Base-by-base conservation (phyloP, 92 coral and sea anemone genomes). In the Muricea muricata region DNA sequence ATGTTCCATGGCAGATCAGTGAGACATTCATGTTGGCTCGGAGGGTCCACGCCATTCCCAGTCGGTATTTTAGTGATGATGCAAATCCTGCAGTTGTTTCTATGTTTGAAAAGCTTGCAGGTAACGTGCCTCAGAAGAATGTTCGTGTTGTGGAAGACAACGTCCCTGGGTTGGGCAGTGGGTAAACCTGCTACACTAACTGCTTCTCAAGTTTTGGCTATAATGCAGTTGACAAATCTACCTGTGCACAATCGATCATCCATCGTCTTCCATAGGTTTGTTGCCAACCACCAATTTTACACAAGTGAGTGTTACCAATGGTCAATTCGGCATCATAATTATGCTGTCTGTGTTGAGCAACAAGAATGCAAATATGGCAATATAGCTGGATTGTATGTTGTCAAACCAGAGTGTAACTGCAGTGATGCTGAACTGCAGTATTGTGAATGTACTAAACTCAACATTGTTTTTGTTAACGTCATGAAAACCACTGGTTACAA, bases 371-470 rank as follows among this genome's bases (percentile, higher is more conserved):
- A 39, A 21, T 72, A 72, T 72, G 78, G 78, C 15, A 42, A 55
- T 37, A 33, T 72, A 39, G 39, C 78, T 72, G 78, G 78, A 11
- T 25, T 72, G 57, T 72, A 72, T 72, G 57, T 72, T 72, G 78
- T 72, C 28, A 39, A 72, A 42, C 78, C 78, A n/a, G 57, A 72
- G n/a, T 72, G 78, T 42, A 5, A 55, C 41, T 72, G 78, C 78
- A 72, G 32, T 33, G 41, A 33, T 37, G 54, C 57, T 37, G 78
- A 72, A 42, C 17, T 72, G 55, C 78, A 72, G 25, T 72, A 72
- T 42, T 72, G 78, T 34, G 55, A 72, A 29, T 72, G 78, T 42
- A 18, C 57, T 8, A 42, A 72, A 33, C 41, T 39, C 32, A 72
- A 72, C 78, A 72, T 72, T 39, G 46, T 72, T 6, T 39, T 72